phyloP scores from a whole-genome alignment of 2,797 vertebrate genomes.

The Pogoniulus pusillus region DNA sequence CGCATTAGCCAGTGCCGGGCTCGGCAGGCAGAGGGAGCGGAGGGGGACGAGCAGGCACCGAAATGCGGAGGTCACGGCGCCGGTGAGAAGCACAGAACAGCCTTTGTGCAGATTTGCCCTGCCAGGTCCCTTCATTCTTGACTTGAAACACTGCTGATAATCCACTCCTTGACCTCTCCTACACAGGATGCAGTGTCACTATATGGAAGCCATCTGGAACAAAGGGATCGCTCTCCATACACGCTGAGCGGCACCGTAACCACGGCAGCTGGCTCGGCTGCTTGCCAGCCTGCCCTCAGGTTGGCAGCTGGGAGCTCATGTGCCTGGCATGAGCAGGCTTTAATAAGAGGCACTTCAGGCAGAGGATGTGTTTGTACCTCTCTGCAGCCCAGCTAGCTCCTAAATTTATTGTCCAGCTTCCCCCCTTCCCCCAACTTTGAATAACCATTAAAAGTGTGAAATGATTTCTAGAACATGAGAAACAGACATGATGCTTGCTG shows the following conservation, averaged over 20 bases:
- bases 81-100: constrained; percentile 55
- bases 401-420: constrained; percentile 22
- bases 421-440: neutral
- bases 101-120: constrained; percentile 46
- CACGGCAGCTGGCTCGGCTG: constrained; percentile 35
- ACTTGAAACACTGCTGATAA: constrained; percentile 65
- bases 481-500: constrained; percentile 20
- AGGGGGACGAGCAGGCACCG: neutral
- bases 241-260: constrained; percentile 25
- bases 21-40: neutral
- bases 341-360: neutral
- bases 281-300: constrained; percentile 36
- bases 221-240: constrained; percentile 40
- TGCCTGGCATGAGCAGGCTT: neutral
- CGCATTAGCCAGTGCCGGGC: neutral
- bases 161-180: constrained; percentile 62
- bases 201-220: constrained; percentile 65
- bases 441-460: constrained; percentile 37
- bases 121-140: constrained; percentile 53
- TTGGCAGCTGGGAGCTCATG: constrained; percentile 24
- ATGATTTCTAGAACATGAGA: constrained; percentile 45
- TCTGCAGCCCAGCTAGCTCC: neutral
- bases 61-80: constrained; percentile 19
- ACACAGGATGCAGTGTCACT: constrained; percentile 52
- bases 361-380: neutral